A percentile compares a stretch with the other conserved stretches of the same genome.
phyloP scores from a whole-genome alignment of 2,888 invertebrate genomes.

The Lochmaea crataegi region DNA sequence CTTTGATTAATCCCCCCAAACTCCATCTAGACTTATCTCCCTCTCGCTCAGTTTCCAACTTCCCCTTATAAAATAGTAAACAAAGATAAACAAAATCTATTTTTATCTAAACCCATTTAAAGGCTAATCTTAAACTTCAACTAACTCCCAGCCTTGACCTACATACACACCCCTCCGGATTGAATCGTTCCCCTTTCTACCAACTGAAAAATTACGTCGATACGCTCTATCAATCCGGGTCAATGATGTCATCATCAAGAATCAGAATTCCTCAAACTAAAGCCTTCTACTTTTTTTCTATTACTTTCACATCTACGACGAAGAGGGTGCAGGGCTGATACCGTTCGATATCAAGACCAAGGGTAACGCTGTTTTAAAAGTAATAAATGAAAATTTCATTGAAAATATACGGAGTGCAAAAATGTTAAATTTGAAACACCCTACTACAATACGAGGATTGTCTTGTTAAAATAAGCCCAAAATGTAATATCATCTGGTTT shows the following conservation, averaged over 20 bases:
- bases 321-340: slow-evolving; percentile 6
- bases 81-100: slow-evolving; percentile 11
- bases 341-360: neutral
- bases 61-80: neutral
- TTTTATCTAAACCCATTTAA: slow-evolving; percentile 10
- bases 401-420: no score
- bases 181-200: slow-evolving; percentile 23
- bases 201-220: slow-evolving; percentile 34
- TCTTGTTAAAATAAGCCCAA: no score
- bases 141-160: slow-evolving; percentile 31
- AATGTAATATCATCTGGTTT: no score
- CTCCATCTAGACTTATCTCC: neutral
- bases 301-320: slow-evolving; percentile 29
- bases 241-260: slow-evolving; percentile 33
- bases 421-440: no score
- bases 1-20: no score
- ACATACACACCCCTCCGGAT: slow-evolving; percentile 27
- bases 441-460: no score
- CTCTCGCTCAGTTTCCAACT: neutral
- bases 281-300: slow-evolving; percentile 28
- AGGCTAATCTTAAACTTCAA: slow-evolving; percentile 19
- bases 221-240: slow-evolving; percentile 35
- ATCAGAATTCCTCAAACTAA: slow-evolving; percentile 27
- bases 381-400: no score
- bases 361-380: neutral